Evolutionary conservation across 2,888 invertebrate species (phyloP), one percentile per base, ranked within the genome.

Genomic region (Pristionchus arcanus): DNA sequence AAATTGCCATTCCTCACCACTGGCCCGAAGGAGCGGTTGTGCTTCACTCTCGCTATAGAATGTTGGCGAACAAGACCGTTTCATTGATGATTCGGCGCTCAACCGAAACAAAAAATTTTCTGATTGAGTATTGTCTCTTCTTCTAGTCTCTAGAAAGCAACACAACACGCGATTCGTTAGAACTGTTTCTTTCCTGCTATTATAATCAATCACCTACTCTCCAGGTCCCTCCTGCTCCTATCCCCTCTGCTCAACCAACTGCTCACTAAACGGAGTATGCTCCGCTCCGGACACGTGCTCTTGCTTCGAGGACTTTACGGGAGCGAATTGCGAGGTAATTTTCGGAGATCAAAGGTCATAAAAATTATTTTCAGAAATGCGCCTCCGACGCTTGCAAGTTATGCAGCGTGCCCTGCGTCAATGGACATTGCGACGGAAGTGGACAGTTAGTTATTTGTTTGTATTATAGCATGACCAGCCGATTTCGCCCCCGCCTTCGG

Each of bases 361-460:
- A 37, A 19, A 4, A 31, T 71, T n/a, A 91, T 66, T 91, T 91
- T 68, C 74, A 91, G 34, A 90, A 71, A 34, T 91, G 91, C 81
- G 42, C 87, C 31, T 91, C 90, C 7, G 90, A 91, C 28, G 90
- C 91, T 37, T 93, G 92, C 71, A 71, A 81, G 15, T 87, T 87
- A 1, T 94, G 94, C 89, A 93, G 93, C 68, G 92, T 93, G 55
- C 92, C 92, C 66, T 94, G 94, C 71, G 91, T 93, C 49, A 92
- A 94, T 81, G 94, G 94, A 77, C 83, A 83, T 15, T 94, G 94
- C 25, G 77, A 90, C 21, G 25, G 42, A 1, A 71, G 49, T 13
- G 53, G 68, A 7, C 53, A 85, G 90, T 87, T 3, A 86, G 84
- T 86, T n/a, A 21, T 28, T 5, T n/a, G n/a, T 42, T 83, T n/a